Base-by-base conservation (phyloP, 2,113 vertebrate species). In the Sapayoa aenigma region DNA sequence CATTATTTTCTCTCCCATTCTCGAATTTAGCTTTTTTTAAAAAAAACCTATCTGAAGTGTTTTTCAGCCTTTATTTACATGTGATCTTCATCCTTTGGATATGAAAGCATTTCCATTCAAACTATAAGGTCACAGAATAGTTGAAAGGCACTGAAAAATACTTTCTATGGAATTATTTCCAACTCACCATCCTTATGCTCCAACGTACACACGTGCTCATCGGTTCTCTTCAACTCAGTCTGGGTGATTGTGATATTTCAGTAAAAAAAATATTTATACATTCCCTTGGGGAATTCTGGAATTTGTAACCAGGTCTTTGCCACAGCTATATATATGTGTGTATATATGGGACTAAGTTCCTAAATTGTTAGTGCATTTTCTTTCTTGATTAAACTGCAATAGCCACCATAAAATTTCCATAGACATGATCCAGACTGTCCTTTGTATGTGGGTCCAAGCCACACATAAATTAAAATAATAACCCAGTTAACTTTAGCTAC, bases 381-480 rank as follows among this genome's bases (percentile, higher is more conserved):
- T 80, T 69, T 77, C 72, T 68, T 66, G n/a, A 46, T 46, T 91
- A 37, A 63, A 67, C 21, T 58, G 65, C n/a, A 87, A 28, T 55
- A 71, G 56, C 60, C 62, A 33, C 66, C 39, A n/a, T n/a, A 42
- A 44, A 47, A 24, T 14, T 68, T 44, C 58, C 65, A 44, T 2
- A 47, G 17, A 7, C 2, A 0, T 31, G 78, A 82, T 37, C 82
- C 72, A 77, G 39, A 14, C 33, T 42, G 42, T 25, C 83, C 76
- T 80, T 47, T 28, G 5, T 11, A 42, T 17, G 37, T 59, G 37
- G 19, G 35, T 71, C 42, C 55, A 37, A 73, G 27, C 12, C 60
- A 90, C 35, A 20, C 6, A 62, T 33, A 86, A 95, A 93, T 93
- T 88, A 79, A 94, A 87, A 78, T 74, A 91, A 85, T 5, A 31